Evolutionary conservation across 2,113 vertebrate genomes (phyloP).

Genomic region (Lophochroa leadbeateri): DNA sequence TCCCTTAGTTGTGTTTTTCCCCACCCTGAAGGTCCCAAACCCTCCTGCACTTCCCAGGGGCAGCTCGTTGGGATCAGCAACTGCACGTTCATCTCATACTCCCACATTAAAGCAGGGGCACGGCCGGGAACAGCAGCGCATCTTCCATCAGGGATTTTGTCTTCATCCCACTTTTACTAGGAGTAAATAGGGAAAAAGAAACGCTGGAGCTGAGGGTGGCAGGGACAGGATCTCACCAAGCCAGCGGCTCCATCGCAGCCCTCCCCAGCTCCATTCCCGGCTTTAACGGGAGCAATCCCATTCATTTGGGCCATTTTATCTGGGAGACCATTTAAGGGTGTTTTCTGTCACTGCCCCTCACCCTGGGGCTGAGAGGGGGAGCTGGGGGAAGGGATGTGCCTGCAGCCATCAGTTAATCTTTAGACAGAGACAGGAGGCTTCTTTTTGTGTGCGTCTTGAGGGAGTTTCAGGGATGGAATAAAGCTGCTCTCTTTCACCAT

Average conservation of each 20-base stretch:
- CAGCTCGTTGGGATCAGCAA: background rate
- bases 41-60: background rate
- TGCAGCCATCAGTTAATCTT: slow-evolving; percentile 67
- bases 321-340: slow-evolving; percentile 46
- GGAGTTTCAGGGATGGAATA: slow-evolving; percentile 39
- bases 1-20: background rate
- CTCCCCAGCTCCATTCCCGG: background rate
- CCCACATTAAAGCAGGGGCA: background rate
- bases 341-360: slow-evolving; percentile 31
- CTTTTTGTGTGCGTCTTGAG: slow-evolving; percentile 32
- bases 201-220: accelerated
- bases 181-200: background rate
- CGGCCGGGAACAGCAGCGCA: background rate
- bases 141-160: accelerated
- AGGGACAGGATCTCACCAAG: background rate
- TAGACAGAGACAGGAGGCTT: slow-evolving; percentile 66
- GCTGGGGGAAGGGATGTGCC: slow-evolving; percentile 68
- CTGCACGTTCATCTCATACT: background rate
- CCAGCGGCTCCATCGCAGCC: background rate
- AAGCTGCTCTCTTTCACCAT: background rate
- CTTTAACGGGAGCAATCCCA: background rate
- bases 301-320: slow-evolving; percentile 51
- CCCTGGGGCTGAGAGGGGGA: slow-evolving; percentile 42
- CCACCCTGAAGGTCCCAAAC: background rate
- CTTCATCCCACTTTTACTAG: background rate